Conservation (phyloP, 2,797 vertebrate species). For the Margarornis squamiger region DNA sequence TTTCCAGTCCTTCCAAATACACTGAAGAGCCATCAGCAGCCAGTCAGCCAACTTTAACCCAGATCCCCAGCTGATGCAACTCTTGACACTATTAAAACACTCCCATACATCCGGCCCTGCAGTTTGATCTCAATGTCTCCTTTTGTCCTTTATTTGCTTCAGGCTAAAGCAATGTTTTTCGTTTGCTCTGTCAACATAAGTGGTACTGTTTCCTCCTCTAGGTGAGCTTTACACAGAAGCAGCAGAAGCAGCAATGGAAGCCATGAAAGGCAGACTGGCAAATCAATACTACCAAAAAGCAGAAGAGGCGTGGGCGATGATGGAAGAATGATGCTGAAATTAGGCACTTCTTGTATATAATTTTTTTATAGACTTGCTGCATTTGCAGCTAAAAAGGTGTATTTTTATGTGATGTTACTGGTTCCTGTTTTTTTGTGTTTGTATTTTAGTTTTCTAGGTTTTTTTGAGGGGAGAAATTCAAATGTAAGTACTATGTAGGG, state of each 20-base stretch:
- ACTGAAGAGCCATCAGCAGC: neutral
- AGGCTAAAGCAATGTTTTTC: neutral
- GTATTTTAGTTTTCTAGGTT: slow-evolving; percentile 24
- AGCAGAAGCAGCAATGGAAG: slow-evolving; percentile 91
- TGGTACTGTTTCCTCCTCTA: slow-evolving; percentile 55
- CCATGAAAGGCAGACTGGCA: slow-evolving; percentile 94
- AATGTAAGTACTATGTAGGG: neutral
- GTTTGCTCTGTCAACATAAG: neutral
- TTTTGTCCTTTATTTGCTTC: neutral
- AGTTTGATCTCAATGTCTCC: neutral
- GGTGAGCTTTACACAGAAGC: slow-evolving; percentile 95
- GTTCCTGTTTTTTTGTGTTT: slow-evolving; percentile 6
- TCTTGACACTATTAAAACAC: neutral
- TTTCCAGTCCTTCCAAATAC: neutral
- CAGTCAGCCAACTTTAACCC: neutral
- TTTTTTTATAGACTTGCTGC: slow-evolving; percentile 10
- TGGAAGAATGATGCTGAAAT: slow-evolving; percentile 82
- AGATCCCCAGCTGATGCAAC: neutral
- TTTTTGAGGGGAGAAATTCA: slow-evolving; percentile 18
- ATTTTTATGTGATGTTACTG: slow-evolving; percentile 62
- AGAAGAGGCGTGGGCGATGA: slow-evolving; percentile 91
- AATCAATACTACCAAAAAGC: slow-evolving; percentile 96
- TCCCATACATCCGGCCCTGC: neutral
- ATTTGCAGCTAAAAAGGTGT: slow-evolving; percentile 7
- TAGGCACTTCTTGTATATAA: neutral